These are phyloP conservation scores for Scaptomyza parva DNA, from an alignment of 2,888 invertebrate species.

Conservation along the genomic window DNA sequence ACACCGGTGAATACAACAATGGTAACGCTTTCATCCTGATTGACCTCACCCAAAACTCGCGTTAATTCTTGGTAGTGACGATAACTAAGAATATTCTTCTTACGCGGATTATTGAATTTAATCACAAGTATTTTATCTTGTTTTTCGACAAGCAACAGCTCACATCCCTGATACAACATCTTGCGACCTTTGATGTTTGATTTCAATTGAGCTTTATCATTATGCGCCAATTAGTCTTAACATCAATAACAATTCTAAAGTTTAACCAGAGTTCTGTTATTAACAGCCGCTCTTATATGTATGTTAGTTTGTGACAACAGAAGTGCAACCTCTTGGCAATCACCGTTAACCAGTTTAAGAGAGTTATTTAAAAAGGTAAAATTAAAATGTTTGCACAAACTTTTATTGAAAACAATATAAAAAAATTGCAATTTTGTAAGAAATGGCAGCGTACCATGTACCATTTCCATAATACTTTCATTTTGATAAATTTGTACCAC, in stretches of 20 bases:
- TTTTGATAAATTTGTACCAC: constrained; percentile 1
- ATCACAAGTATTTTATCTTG: constrained; percentile 87
- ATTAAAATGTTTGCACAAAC: neutral
- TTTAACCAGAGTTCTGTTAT: neutral
- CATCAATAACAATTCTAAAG: neutral
- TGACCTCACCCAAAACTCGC: constrained; percentile 89
- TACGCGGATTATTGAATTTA: constrained; percentile 90
- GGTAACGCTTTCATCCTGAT: constrained; percentile 88
- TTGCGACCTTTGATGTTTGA: neutral
- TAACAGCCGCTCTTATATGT: neutral
- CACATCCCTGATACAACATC: constrained; percentile 69
- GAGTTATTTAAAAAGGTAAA: neutral
- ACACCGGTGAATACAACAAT: constrained; percentile 90
- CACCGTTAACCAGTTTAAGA: neutral
- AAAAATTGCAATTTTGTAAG: constrained; percentile 1
- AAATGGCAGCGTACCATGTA: neutral
- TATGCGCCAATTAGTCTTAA: neutral
- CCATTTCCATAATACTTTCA: neutral
- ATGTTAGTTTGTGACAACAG: constrained; percentile 12
- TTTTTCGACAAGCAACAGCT: constrained; percentile 77
- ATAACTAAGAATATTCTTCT: constrained; percentile 91
- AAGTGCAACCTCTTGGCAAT: no score
- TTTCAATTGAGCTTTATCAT: neutral
- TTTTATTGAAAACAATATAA: constrained; percentile 5
- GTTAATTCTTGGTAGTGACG: constrained; percentile 89